phyloP scores from a whole-genome alignment of 2,113 vertebrate species.

The Cyprinodon tularosa region DNA sequence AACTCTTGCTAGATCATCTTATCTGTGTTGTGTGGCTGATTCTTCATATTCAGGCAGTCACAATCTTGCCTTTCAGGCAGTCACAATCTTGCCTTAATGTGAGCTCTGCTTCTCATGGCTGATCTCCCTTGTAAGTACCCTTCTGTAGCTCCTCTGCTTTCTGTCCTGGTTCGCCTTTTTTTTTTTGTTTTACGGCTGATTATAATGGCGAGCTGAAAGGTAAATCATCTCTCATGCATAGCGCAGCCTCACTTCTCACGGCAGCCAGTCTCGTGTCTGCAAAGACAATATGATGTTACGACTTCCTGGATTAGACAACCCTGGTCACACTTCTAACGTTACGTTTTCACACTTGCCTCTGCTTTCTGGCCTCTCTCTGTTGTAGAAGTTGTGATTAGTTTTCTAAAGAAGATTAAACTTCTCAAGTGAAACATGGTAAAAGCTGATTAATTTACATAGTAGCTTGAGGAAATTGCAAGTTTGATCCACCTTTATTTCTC shows the following conservation, averaged over 20 bases:
- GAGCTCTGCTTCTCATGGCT: neutral
- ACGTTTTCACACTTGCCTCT: constrained; percentile 21
- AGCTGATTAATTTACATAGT: constrained; percentile 25
- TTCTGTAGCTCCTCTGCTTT: neutral
- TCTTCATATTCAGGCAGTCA: constrained; percentile 9
- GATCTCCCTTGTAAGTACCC: constrained; percentile 44
- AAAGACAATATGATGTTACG: constrained; percentile 11
- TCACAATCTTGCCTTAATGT: neutral
- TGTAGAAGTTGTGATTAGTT: constrained; percentile 41
- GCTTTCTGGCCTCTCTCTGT: constrained; percentile 30
- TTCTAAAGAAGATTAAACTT: constrained; percentile 55
- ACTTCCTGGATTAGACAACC: constrained; percentile 7
- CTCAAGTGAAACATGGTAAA: constrained; percentile 21
- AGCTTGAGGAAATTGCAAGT: neutral
- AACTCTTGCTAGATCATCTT: neutral
- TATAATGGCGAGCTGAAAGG: neutral
- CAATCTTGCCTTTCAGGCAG: neutral
- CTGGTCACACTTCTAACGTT: constrained; percentile 21
- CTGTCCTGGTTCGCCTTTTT: neutral
- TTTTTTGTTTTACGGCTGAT: neutral
- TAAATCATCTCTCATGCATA: neutral
- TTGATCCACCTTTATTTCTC: neutral
- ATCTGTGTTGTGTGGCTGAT: neutral
- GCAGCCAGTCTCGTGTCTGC: neutral
- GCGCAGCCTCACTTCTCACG: constrained; percentile 3